Evolutionary conservation across 2,797 vertebrate species (phyloP), one percentile per base, ranked within the genome.

Genomic region (Hoplostethus atlanticus): DNA sequence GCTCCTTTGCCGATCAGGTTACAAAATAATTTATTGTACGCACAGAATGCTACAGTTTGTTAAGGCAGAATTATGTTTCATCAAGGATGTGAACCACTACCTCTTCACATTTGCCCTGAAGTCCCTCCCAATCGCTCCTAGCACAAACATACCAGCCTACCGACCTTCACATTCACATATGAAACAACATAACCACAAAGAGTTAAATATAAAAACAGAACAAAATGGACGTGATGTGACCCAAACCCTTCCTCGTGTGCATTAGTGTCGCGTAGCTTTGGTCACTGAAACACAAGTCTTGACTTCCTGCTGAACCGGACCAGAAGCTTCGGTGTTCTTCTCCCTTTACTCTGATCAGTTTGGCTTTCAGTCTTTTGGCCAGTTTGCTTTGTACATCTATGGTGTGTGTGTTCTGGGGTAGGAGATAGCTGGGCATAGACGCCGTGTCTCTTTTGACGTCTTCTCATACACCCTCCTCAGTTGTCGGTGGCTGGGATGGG

Each of bases 61-160:
- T 92, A 91, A 92, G 91, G 90, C 88, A 90, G 77, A 89, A 71
- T 84, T 50, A 31, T 21, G 3, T 55, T 58, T 63, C 61, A 60
- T 77, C 21, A 12, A 47, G 8, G 52, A 73, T 25, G 73, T 55
- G 40, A 81, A 81, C 58, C 47, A 9, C 63, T 25, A 72, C 16
- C 5, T 42, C 15, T 44, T 53, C 55, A 17, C 17, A 40, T 47
- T 7, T 68, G 59, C 36, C 28, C 40, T 63, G 48, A 6, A 61
- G 42, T 12, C 17, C 72, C 58, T 51, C 47, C 52, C 12, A 25
- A 25, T 56, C 54, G 55, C 51, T 6, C 60, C 66, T 67, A 84
- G 55, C 73, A 73, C 68, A 75, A 77, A 81, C 73, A 77, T 63
- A 36, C 17, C 60, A 50, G 65, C 60, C 48, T 72, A 52, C 1